Conservation (phyloP, 2,888 invertebrate species). For the Leptinotarsa rubiginosa region DNA sequence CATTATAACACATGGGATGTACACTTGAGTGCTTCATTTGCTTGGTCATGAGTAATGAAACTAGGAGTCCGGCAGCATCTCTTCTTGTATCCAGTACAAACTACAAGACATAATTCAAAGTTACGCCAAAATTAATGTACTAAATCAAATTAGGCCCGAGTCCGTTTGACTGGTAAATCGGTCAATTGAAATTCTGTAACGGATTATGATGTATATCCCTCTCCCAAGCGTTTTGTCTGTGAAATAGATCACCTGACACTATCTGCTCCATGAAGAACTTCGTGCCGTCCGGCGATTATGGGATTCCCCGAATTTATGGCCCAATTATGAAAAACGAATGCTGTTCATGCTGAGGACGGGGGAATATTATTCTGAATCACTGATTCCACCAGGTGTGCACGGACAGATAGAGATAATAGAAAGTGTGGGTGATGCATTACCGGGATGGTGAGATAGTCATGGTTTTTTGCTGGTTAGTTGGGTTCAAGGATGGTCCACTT, state of each 20-base stretch:
- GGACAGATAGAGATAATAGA: background rate
- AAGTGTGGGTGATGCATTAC: background rate
- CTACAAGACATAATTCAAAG: slow-evolving; percentile 58
- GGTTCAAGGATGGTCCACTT: no score
- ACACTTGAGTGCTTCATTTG: background rate
- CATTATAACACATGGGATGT: no score
- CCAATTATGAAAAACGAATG: slow-evolving; percentile 17
- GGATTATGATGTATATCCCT: slow-evolving; percentile 55
- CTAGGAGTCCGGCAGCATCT: background rate
- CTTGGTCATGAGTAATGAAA: background rate
- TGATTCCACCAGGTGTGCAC: slow-evolving; percentile 8
- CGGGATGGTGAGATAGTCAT: no score
- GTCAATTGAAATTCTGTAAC: slow-evolving; percentile 57
- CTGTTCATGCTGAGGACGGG: background rate
- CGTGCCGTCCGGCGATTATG: slow-evolving; percentile 13
- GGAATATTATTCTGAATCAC: background rate
- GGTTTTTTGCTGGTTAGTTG: no score
- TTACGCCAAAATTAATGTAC: slow-evolving; percentile 60
- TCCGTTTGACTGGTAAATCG: slow-evolving; percentile 57
- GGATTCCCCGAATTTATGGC: slow-evolving; percentile 12
- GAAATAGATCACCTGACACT: slow-evolving; percentile 39
- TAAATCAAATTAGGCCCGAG: slow-evolving; percentile 60
- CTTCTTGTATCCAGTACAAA: slow-evolving; percentile 35
- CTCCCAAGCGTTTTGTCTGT: slow-evolving; percentile 43
- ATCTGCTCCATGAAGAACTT: slow-evolving; percentile 36